Percentiles rank a stretch among this genome's conserved stretches.
These are phyloP conservation scores for Synanceia verrucosa DNA, from an alignment of 2,797 vertebrate species.

Conservation along the genomic window DNA sequence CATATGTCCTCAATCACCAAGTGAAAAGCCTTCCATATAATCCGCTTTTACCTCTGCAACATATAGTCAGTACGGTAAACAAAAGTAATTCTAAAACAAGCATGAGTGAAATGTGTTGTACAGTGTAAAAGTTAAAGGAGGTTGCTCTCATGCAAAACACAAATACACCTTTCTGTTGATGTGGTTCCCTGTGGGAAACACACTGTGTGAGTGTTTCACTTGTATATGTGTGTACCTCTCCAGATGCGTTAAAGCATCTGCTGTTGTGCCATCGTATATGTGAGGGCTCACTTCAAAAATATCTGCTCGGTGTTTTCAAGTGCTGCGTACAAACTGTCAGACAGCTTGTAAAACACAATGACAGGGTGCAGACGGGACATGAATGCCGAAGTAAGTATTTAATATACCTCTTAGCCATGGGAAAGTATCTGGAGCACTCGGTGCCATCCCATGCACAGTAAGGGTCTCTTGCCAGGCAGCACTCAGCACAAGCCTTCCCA, in stretches of 20 bases:
- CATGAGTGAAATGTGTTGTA: not conserved
- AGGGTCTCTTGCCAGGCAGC: constrained; percentile 96
- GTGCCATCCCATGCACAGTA: constrained; percentile 99
- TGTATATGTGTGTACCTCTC: not conserved
- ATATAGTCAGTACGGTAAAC: constrained; percentile 14
- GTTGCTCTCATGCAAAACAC: not conserved
- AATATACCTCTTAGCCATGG: constrained; percentile 93
- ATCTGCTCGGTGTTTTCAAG: not conserved
- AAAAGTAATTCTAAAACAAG: constrained; percentile 1
- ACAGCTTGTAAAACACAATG: constrained; percentile 14
- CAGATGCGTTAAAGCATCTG: not conserved
- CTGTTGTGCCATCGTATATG: not conserved
- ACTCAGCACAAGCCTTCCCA: constrained; percentile 97
- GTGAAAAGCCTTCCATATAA: constrained; percentile 33
- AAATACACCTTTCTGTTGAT: not conserved
- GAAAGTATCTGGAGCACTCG: constrained; percentile 97
- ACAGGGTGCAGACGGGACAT: not conserved
- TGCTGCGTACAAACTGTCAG: not conserved
- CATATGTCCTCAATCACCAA: constrained; percentile 49
- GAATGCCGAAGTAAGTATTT: constrained; percentile 2
- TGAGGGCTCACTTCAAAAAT: not conserved
- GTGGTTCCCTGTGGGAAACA: not conserved
- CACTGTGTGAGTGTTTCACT: not conserved
- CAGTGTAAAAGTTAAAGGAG: constrained; percentile 13
- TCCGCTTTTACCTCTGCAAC: constrained; percentile 22